A percentile compares a stretch with the other conserved stretches of the same genome.
phyloP scores from a whole-genome alignment of 2,888 invertebrate species.

The Aleiodes testaceus region DNA sequence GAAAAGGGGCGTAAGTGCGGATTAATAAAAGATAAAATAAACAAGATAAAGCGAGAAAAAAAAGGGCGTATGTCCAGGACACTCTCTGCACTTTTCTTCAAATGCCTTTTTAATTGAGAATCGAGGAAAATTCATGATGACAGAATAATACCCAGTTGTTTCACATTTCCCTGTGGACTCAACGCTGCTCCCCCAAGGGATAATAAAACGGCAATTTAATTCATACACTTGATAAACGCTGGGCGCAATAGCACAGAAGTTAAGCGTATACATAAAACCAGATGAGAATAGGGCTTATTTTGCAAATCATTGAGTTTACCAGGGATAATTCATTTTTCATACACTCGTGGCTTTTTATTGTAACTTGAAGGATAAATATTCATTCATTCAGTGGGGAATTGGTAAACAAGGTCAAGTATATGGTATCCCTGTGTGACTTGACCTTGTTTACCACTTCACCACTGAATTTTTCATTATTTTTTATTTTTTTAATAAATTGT shows the following conservation, averaged over 20 bases:
- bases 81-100: too few relatives aligned
- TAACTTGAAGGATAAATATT: not conserved
- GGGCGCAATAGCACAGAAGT: conserved; percentile 48
- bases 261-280: conserved; percentile 52
- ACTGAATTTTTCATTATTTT: too few relatives aligned
- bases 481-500: too few relatives aligned
- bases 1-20: too few relatives aligned
- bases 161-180: conserved; percentile 39
- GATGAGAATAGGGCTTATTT: conserved; percentile 66
- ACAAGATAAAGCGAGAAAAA: too few relatives aligned
- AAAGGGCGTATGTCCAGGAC: too few relatives aligned
- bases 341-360: not conserved
- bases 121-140: conserved; percentile 4
- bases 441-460: too few relatives aligned
- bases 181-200: conserved; percentile 52
- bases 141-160: conserved; percentile 45
- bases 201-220: conserved; percentile 73
- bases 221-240: conserved; percentile 72
- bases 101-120: conserved; percentile 23
- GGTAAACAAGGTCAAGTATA: too few relatives aligned
- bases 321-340: conserved; percentile 19
- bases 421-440: too few relatives aligned
- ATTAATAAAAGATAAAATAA: too few relatives aligned
- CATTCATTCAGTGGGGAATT: not conserved
- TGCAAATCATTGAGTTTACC: conserved; percentile 67